Percentiles rank a stretch among this genome's conserved stretches.
Conservation (phyloP, 2,888 invertebrate genomes). For the Xestia sexstrigata region DNA sequence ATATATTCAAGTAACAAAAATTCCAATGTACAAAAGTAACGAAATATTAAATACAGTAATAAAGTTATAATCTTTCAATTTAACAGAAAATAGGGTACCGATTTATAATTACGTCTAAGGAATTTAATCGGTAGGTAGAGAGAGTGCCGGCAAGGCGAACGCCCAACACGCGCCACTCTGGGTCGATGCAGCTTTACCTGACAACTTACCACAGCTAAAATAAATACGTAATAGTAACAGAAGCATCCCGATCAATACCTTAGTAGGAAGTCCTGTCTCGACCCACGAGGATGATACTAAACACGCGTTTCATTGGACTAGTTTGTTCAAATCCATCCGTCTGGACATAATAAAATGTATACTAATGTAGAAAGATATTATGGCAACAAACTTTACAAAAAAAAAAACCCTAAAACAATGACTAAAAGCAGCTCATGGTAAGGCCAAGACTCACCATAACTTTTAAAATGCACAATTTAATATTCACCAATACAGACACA, state of each 20-base stretch:
- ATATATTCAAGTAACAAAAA: constrained; percentile 88
- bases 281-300: constrained; percentile 76
- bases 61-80: constrained; percentile 85
- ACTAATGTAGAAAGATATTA: constrained; percentile 90
- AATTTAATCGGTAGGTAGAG: constrained; percentile 67
- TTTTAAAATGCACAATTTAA: constrained; percentile 90
- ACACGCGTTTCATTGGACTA: constrained; percentile 87
- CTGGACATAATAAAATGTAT: constrained; percentile 88
- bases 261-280: constrained; percentile 75
- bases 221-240: constrained; percentile 83
- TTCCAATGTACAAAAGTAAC: constrained; percentile 90
- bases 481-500: constrained; percentile 90
- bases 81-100: constrained; percentile 85
- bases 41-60: constrained; percentile 87
- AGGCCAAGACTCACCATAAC: constrained; percentile 86
- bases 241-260: constrained; percentile 76
- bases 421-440: constrained; percentile 89
- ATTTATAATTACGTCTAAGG: constrained; percentile 76
- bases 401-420: constrained; percentile 90
- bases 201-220: constrained; percentile 78
- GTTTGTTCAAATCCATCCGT: constrained; percentile 90
- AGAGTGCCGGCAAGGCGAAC: constrained; percentile 60
- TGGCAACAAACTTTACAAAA: constrained; percentile 90
- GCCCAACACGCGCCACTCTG: constrained; percentile 59
- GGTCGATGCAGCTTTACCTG: constrained; percentile 70